Conservation (phyloP, 2,113 vertebrate genomes). For the Paracanthobrama guichenoti region DNA sequence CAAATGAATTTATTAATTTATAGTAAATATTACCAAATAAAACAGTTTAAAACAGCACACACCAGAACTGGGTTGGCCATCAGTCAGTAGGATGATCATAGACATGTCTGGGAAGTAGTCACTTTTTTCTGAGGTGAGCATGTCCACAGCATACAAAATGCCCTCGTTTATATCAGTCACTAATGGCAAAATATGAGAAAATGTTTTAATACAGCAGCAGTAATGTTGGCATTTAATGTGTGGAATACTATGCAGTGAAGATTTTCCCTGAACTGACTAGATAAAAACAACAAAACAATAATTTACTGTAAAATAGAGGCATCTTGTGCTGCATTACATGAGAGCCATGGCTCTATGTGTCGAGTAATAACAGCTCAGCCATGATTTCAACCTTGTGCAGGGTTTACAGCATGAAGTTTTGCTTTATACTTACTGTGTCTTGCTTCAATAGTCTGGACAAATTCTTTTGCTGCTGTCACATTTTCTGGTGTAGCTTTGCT, state of each 20-base stretch:
- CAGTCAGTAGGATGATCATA: conserved; percentile 78
- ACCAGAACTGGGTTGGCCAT: conserved; percentile 71
- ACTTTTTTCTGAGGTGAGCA: conserved; percentile 61
- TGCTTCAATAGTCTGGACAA: rapidly evolving
- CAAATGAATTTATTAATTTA: background rate
- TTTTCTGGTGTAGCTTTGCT: conserved; percentile 67
- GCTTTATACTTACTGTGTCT: conserved; percentile 54
- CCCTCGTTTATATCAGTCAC: conserved; percentile 74
- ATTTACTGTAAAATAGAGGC: background rate
- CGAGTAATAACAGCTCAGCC: too few relatives aligned
- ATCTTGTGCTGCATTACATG: background rate
- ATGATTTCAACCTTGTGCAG: background rate
- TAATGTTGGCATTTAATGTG: background rate
- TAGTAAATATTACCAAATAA: background rate
- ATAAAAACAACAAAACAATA: background rate
- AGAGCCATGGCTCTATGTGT: background rate
- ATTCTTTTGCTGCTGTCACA: conserved; percentile 56
- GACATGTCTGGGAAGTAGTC: conserved; percentile 67
- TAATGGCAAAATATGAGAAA: conserved; percentile 43
- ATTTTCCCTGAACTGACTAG: background rate
- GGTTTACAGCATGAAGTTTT: background rate
- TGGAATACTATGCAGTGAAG: background rate
- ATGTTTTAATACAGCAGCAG: background rate
- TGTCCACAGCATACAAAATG: conserved; percentile 62
- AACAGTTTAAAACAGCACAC: conserved; percentile 17